Evolutionary conservation across 2,888 invertebrate genomes (phyloP).

Genomic region (Tenthredo notha): DNA sequence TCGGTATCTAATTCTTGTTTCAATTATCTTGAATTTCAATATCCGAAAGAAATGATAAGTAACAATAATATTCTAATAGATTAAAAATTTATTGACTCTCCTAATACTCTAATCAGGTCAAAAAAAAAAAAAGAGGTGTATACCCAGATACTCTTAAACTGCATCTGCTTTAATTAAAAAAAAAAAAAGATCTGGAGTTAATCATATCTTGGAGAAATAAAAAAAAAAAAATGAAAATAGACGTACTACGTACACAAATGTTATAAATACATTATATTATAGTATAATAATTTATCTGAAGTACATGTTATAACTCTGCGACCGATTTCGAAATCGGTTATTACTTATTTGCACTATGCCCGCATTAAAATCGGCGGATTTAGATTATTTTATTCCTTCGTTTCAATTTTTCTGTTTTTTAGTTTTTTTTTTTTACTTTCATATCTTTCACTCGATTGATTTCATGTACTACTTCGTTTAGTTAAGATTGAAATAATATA

Average conservation of each 20-base stretch:
- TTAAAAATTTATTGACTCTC: neutral
- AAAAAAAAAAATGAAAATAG: neutral
- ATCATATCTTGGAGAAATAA: neutral
- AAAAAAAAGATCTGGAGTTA: neutral
- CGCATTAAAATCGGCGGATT: slow-evolving; percentile 1
- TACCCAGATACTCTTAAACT: neutral
- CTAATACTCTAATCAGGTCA: neutral
- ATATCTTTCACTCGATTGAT: neutral
- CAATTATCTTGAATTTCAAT: neutral
- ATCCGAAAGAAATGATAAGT: neutral
- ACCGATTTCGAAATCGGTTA: neutral
- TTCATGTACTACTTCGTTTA: neutral
- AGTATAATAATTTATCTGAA: slow-evolving; percentile 16
- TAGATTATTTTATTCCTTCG: neutral
- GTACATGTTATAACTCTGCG: slow-evolving; percentile 1
- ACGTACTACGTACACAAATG: neutral
- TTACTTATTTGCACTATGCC: slow-evolving; percentile 32
- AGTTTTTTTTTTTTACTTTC: neutral
- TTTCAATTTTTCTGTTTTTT: neutral
- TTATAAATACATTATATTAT: neutral
- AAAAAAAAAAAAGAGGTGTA: neutral
- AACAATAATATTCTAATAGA: slow-evolving; percentile 3
- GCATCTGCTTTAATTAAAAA: neutral
- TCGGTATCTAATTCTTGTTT: neutral
- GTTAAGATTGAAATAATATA: neutral